phyloP scores from a whole-genome alignment of 2,888 invertebrate species.

The Pheosia tremula region DNA sequence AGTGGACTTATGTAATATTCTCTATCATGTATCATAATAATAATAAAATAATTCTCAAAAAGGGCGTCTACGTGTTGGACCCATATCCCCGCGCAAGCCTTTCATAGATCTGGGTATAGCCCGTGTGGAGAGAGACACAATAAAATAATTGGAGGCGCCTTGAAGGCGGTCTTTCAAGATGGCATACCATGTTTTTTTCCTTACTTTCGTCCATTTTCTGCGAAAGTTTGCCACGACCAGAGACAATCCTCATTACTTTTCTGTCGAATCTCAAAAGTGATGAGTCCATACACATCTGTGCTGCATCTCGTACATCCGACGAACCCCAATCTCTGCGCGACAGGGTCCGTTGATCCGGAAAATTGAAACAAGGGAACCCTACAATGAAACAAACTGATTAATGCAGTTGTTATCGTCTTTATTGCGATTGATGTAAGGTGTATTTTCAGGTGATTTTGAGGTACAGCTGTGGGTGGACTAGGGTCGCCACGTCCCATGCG shows the following conservation, averaged over 20 bases:
- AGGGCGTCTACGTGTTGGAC: no score
- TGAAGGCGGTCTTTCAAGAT: no score
- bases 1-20: no score
- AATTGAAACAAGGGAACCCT: constrained; percentile 70
- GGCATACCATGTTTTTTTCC: no score
- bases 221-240: no score
- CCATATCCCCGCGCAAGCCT: no score
- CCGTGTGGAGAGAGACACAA: no score
- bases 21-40: neutral
- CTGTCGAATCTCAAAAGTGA: constrained; percentile 38
- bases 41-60: no score
- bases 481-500: constrained; percentile 57
- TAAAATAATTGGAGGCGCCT: no score
- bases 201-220: no score
- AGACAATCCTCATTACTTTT: constrained; percentile 2
- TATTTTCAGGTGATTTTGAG: constrained; percentile 8
- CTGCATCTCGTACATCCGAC: constrained; percentile 35
- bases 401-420: constrained; percentile 3
- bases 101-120: no score
- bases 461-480: neutral
- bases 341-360: constrained; percentile 72
- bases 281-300: constrained; percentile 63
- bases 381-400: constrained; percentile 1
- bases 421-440: neutral
- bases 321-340: constrained; percentile 60